Conservation (phyloP, 2,888 invertebrate genomes). For the Ophraella communa region DNA sequence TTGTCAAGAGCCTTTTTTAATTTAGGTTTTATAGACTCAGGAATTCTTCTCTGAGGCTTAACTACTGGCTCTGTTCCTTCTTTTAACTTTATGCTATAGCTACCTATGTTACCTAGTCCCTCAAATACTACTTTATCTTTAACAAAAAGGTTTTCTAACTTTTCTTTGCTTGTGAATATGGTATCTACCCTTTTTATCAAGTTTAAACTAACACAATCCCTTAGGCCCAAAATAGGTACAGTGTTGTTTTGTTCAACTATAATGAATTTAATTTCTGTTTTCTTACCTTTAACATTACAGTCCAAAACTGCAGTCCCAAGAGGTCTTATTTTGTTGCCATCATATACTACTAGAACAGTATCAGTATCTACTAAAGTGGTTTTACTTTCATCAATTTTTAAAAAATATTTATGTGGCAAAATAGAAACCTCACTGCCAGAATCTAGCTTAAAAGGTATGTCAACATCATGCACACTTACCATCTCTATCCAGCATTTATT, state of each 20-base stretch:
- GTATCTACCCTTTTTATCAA: neutral
- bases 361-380: too few relatives aligned
- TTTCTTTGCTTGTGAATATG: neutral
- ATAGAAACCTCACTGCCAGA: slow-evolving; percentile 23
- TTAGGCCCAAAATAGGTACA: too few relatives aligned
- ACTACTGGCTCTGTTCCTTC: slow-evolving; percentile 1
- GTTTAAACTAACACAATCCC: neutral
- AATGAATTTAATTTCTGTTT: too few relatives aligned
- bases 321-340: slow-evolving; percentile 24
- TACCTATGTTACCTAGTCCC: slow-evolving; percentile 2
- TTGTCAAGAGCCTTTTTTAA: slow-evolving; percentile 16
- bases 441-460: slow-evolving; percentile 22
- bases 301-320: slow-evolving; percentile 12
- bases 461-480: slow-evolving; percentile 18
- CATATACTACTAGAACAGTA: slow-evolving; percentile 18
- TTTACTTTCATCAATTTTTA: neutral
- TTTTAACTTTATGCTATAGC: slow-evolving; percentile 8
- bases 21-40: slow-evolving; percentile 3
- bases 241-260: too few relatives aligned
- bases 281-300: slow-evolving; percentile 27
- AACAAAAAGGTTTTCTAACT: neutral
- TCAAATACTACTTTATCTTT: neutral
- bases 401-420: too few relatives aligned
- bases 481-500: slow-evolving; percentile 28
- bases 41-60: neutral